Evolutionary conservation across 2,888 invertebrate genomes (phyloP), one percentile per base, ranked within the genome.

Genomic region (Pristionchus japonicus): DNA sequence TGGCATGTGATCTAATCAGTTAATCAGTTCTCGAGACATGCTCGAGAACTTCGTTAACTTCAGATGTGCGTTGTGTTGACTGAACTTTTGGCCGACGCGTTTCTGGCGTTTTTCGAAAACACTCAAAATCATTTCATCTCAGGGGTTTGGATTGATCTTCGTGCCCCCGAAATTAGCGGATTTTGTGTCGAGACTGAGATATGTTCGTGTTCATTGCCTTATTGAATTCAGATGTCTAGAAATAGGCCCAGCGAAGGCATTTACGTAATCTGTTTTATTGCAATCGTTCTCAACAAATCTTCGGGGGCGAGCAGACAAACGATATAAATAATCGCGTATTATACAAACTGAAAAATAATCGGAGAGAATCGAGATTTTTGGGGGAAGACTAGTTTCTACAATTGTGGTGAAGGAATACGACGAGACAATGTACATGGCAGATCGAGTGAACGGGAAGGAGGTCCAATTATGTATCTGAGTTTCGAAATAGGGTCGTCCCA

Each of bases 211-310:
- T 52, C 0, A 52, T 52, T n/a, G n/a, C n/a, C n/a, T n/a, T n/a
- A n/a, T 52, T 20, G 20, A 52, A 20, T 17, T n/a, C 64, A 64
- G 7, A 31, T 64, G 64, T 64, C 13, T 27, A 9, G 15, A 70
- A n/a, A n/a, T n/a, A n/a, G n/a, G n/a, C n/a, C 20, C 67, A 67
- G 34, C 37, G 11, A n/a, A 13, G n/a, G n/a, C n/a, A n/a, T n/a
- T n/a, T n/a, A n/a, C n/a, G n/a, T n/a, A 74, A 13, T 57, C 57
- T 43, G 43, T 34, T 77, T 77, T 77, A 77, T 77, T 77, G 77
- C 77, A 43, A 43, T 77, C 77, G 77, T 77, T 77, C 47, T 77
- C 77, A 77, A 77, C 77, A 77, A 77, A 74, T 40, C 74, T 74
- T 74, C 37, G 74, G 23, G 23, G 0, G 23, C 20, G 17, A 27